These are phyloP conservation scores for Acanthaster planci DNA, from an alignment of 35 echinoderm and acorn worm species.

Conservation along the genomic window DNA sequence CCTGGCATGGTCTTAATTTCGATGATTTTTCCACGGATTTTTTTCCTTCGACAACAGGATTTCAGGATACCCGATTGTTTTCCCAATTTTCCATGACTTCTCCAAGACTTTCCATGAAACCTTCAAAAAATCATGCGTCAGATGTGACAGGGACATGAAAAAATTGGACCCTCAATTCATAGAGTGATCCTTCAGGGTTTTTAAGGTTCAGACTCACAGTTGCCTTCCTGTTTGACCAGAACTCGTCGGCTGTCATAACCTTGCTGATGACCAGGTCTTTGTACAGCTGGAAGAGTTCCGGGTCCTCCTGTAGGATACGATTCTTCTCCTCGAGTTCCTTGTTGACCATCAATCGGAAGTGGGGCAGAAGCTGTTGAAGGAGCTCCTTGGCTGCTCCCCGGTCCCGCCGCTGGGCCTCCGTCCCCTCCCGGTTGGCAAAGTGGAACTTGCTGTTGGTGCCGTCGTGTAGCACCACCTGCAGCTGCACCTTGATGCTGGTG, in stretches of 20 bases:
- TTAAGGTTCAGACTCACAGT: slow-evolving; percentile 52
- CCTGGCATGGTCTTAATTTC: too few species aligned
- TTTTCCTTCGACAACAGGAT: too few species aligned
- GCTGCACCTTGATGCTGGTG: slow-evolving; percentile 85
- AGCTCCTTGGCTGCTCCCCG: slow-evolving; percentile 83
- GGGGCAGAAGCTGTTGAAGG: slow-evolving; percentile 89
- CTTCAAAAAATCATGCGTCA: too few species aligned
- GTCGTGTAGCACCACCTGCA: slow-evolving; percentile 87
- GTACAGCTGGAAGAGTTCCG: slow-evolving; percentile 94
- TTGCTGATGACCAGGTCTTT: slow-evolving; percentile 95
- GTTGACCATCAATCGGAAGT: slow-evolving; percentile 79
- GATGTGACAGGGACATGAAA: too few species aligned
- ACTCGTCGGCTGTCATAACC: slow-evolving; percentile 97
- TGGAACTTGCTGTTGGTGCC: slow-evolving; percentile 90
- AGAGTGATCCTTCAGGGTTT: too few species aligned
- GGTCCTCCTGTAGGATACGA: slow-evolving; percentile 90
- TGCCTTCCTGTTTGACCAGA: slow-evolving; percentile 79
- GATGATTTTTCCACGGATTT: too few species aligned
- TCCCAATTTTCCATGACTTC: too few species aligned
- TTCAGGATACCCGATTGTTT: too few species aligned
- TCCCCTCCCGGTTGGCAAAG: slow-evolving; percentile 78
- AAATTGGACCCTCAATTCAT: too few species aligned
- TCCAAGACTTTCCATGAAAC: too few species aligned
- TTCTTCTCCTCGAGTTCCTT: slow-evolving; percentile 98
- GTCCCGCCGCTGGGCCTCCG: slow-evolving; percentile 56